Conservation (phyloP, 37 sponge, comb jelly and placozoan genomes). For the Spongilla lacustris region DNA sequence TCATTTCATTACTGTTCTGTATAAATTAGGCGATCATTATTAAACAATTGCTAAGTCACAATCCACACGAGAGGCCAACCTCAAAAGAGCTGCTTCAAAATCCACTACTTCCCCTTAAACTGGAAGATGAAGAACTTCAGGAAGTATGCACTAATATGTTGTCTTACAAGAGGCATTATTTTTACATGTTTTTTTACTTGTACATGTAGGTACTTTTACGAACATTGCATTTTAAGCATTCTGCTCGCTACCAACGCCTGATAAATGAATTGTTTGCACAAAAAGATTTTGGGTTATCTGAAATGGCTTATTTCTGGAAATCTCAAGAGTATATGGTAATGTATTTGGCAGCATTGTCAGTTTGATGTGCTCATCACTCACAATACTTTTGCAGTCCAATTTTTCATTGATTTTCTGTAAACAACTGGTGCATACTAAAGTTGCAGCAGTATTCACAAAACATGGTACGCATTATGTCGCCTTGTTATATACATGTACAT, state of each 20-base stretch:
- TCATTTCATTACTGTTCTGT: not conserved
- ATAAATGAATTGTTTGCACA: conserved; percentile 76
- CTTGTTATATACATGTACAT: not conserved
- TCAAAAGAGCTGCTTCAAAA: conserved; percentile 80
- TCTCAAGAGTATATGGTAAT: conserved; percentile 34
- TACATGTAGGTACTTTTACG: conserved; percentile 61
- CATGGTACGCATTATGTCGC: conserved; percentile 46
- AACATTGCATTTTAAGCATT: conserved; percentile 67
- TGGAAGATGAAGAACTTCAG: conserved; percentile 87
- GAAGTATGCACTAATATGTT: conserved; percentile 49
- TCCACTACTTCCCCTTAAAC: conserved; percentile 80
- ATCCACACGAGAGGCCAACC: conserved; percentile 79
- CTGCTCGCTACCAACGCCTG: conserved; percentile 69
- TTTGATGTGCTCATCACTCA: too few species aligned
- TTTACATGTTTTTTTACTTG: not conserved
- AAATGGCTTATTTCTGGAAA: conserved; percentile 58
- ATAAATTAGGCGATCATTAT: conserved; percentile 62
- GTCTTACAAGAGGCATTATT: not conserved
- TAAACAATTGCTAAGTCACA: conserved; percentile 67
- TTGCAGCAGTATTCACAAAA: conserved; percentile 52
- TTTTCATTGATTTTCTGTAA: conserved; percentile 32
- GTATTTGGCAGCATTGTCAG: too few species aligned
- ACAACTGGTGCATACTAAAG: conserved; percentile 40
- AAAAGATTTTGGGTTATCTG: conserved; percentile 16
- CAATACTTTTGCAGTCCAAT: conserved; percentile 30